Base-by-base conservation (phyloP, 2,113 vertebrate species). In the Oriolus oriolus region DNA sequence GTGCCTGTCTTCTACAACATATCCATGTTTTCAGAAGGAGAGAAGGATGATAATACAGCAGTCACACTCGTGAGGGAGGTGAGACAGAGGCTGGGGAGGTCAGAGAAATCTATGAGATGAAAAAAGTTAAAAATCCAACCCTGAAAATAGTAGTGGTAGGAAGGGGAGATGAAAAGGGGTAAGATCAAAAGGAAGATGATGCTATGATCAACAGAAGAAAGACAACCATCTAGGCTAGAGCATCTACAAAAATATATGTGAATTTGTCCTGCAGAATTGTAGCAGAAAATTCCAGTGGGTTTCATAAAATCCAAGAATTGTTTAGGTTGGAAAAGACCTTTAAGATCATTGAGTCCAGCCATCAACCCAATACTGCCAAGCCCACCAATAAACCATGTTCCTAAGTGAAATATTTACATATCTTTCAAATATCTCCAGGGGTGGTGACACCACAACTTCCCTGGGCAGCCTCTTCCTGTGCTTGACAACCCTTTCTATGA, bases 221-320 rank as follows among this genome's bases (percentile, higher is more conserved):
- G 5, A 39, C 1, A 1, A 7, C 1, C 1, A 6, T 31, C 19
- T 65, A 45, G 18, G 26, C 16, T 68, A 68, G 3, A 76, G 8
- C 7, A 47, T 15, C 5, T 22, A 31, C 19, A 56, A 65, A 92
- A 56, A 6, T 31, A 4, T 1, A 10, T 0, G 1, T 33, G 9
- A 71, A 47, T 71, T 83, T 86, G 11, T 53, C 12, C 26, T 35
- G 6, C 31, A 50, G 13, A 17, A 5, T 53, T 61, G 52, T 45
- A 65, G 28, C 28, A 77, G 68, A 84, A 89, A 81, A 89, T 69
- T 15, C 6, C 59, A 42, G 10, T 33, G 18, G 6, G 7, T 35
- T 83, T 85, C 45, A 53, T 3, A 70, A 61, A 79, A 76, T 45
- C 54, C 42, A 2, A 45, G 16, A 83, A 56, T 35, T 22, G 14